A percentile compares a stretch with the other conserved stretches of the same genome.
These are phyloP conservation scores for Phrynocephalus guinanensis DNA, from an alignment of 2,797 vertebrate genomes.

Conservation along the genomic window DNA sequence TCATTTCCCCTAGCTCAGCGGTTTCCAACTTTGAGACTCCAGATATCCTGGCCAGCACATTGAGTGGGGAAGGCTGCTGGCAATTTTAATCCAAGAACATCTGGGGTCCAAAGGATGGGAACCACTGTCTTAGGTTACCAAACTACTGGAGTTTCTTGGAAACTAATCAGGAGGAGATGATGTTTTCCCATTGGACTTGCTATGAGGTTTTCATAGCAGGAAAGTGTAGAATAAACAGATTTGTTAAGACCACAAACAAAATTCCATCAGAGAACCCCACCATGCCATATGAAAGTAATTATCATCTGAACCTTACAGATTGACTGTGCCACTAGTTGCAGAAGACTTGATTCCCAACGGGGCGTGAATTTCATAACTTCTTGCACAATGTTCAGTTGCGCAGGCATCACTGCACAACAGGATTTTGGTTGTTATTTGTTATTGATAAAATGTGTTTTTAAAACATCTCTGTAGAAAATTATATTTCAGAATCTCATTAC, in stretches of 20 bases:
- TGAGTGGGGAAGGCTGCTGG: too few species aligned
- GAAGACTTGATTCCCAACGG: too few species aligned
- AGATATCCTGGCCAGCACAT: too few species aligned
- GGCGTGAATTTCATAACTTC: too few species aligned
- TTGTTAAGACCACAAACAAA: background rate
- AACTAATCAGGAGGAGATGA: background rate
- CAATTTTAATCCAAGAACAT: too few species aligned
- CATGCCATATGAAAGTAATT: background rate
- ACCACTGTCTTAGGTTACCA: background rate
- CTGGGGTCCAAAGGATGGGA: too few species aligned
- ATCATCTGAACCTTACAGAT: background rate
- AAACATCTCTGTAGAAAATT: conserved; percentile 44
- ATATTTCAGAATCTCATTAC: conserved; percentile 68
- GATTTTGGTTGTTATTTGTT: background rate
- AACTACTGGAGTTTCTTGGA: background rate
- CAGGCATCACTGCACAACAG: too few species aligned
- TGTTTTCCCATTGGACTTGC: background rate
- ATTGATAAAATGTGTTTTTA: background rate
- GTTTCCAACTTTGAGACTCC: too few species aligned
- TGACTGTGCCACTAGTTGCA: too few species aligned
- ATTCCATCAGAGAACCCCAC: background rate
- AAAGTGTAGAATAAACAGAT: background rate
- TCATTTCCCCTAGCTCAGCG: too few species aligned
- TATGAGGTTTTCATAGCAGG: background rate
- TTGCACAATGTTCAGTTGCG: too few species aligned